These are phyloP conservation scores for Euphydryas editha DNA, from an alignment of 2,888 invertebrate genomes.

Conservation along the genomic window DNA sequence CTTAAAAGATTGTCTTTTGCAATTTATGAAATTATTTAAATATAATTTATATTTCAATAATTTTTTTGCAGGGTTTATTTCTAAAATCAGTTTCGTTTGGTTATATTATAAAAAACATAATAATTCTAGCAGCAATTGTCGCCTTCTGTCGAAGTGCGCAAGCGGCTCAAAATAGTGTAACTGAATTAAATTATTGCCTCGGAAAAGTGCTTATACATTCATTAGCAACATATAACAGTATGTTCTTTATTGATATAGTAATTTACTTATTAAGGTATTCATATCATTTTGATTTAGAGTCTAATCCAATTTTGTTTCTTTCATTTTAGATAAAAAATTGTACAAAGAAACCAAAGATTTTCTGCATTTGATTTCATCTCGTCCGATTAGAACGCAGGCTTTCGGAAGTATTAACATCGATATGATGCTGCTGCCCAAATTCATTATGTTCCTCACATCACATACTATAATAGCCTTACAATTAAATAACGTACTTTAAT, in stretches of 20 bases:
- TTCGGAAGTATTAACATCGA: slow-evolving; percentile 52
- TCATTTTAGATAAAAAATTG: slow-evolving; percentile 32
- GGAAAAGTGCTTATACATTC: slow-evolving; percentile 21
- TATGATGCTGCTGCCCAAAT: slow-evolving; percentile 56
- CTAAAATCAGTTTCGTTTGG: neutral
- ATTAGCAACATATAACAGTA: neutral
- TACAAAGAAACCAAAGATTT: slow-evolving; percentile 51
- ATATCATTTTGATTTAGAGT: neutral
- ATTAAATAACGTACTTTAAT: slow-evolving; percentile 52
- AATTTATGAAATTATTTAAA: neutral
- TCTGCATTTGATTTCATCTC: slow-evolving; percentile 50
- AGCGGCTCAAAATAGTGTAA: slow-evolving; percentile 15
- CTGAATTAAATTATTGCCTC: slow-evolving; percentile 8
- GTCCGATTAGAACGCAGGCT: slow-evolving; percentile 48
- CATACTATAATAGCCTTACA: slow-evolving; percentile 58
- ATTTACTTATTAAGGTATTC: neutral
- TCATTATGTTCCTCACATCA: slow-evolving; percentile 52
- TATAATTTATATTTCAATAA: neutral
- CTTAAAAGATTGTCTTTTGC: too few species aligned
- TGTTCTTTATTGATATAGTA: neutral
- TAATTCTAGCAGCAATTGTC: slow-evolving; percentile 40
- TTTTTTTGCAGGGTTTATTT: neutral
- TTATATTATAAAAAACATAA: neutral
- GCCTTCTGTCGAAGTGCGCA: slow-evolving; percentile 33
- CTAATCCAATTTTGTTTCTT: slow-evolving; percentile 1